Evolutionary conservation across 2,113 vertebrate species (phyloP).

Genomic region (Neolamprologus brichardi): DNA sequence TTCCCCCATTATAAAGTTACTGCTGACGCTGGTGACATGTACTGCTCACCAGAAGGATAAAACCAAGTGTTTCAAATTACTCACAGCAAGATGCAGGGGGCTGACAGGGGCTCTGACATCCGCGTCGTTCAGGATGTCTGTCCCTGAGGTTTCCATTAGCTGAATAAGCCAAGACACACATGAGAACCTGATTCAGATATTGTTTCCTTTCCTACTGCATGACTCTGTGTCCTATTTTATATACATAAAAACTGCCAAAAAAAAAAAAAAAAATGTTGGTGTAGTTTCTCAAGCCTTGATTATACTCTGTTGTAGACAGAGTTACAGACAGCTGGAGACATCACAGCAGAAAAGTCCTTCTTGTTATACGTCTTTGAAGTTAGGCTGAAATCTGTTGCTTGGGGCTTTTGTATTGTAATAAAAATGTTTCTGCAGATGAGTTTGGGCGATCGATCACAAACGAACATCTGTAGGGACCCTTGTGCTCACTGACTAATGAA

Average conservation of each 20-base stretch:
- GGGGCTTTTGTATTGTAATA: not conserved
- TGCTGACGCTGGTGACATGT: not conserved
- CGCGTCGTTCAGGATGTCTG: conserved; percentile 89
- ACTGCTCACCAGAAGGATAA: not conserved
- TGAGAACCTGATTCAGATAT: not conserved
- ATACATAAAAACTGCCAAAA: not conserved
- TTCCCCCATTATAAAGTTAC: not conserved
- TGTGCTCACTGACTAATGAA: not conserved
- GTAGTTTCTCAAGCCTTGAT: not conserved
- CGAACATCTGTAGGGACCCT: not conserved
- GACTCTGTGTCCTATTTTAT: not conserved
- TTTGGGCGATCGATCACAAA: not conserved
- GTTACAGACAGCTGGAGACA: not conserved
- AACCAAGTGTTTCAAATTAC: conserved; percentile 42
- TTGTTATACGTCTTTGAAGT: not conserved
- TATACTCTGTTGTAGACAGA: not conserved
- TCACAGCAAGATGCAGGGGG: conserved; percentile 94
- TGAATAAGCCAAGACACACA: conserved; percentile 48
- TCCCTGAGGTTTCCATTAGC: conserved; percentile 96
- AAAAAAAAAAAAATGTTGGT: not conserved
- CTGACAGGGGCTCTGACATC: conserved; percentile 90
- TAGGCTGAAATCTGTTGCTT: not conserved
- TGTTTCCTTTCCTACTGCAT: not conserved
- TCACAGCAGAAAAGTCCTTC: not conserved
- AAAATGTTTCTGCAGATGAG: not conserved